Conservation (phyloP, 2,888 invertebrate species). For the Hanleya hanleyi region DNA sequence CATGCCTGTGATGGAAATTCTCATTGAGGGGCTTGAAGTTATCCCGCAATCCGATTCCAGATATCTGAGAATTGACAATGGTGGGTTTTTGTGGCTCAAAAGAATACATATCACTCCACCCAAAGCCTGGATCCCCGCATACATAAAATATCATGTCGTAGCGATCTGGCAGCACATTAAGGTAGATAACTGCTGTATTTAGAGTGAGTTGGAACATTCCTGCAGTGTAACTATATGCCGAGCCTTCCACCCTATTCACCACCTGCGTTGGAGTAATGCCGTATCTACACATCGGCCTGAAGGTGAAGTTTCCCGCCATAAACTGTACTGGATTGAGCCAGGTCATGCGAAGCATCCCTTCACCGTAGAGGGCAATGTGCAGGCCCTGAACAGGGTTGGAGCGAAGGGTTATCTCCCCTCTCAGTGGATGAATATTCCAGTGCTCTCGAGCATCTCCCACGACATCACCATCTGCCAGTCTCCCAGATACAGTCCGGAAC, state of each 20-base stretch:
- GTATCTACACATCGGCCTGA: not conserved
- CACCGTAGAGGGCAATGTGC: not conserved
- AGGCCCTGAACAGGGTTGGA: not conserved
- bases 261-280: not conserved
- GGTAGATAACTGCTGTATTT: conserved; percentile 28
- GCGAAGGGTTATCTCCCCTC: not conserved
- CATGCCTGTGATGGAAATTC: not conserved
- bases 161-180: not conserved
- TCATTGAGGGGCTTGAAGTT: too few species aligned
- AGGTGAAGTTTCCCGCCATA: not conserved
- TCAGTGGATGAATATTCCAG: not conserved
- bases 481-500: too few species aligned
- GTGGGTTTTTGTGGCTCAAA: not conserved
- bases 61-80: not conserved
- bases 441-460: not conserved
- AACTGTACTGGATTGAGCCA: conserved; percentile 4
- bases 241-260: not conserved
- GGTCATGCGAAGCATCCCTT: not conserved
- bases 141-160: conserved; percentile 21
- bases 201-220: conserved; percentile 13
- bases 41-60: too few species aligned
- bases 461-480: not conserved
- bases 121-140: conserved; percentile 31
- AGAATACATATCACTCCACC: conserved; percentile 28
- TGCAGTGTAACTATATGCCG: not conserved